Evolutionary conservation across 92 coral and sea anemone species (phyloP), one percentile per base, ranked within the genome.

Genomic region (Palythoa grandis): DNA sequence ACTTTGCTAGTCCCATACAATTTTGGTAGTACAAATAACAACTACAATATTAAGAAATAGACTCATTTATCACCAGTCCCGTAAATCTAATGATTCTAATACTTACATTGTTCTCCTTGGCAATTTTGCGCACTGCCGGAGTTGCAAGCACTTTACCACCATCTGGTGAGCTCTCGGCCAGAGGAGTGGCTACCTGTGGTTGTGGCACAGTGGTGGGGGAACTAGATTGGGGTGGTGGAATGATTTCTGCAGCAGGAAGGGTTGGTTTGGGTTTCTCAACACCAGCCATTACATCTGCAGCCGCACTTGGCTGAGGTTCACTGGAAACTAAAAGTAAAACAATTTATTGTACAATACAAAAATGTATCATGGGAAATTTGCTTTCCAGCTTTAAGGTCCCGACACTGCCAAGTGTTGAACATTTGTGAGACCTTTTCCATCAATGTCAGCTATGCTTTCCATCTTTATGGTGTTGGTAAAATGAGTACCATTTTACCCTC

Each of bases 51-150:
- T n/a, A n/a, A n/a, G n/a, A n/a, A n/a, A n/a, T n/a, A n/a, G n/a
- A n/a, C n/a, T n/a, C n/a, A n/a, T n/a, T n/a, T n/a, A n/a, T n/a
- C n/a, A n/a, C n/a, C n/a, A n/a, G n/a, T n/a, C 35, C 35, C 1
- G 35, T 29, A 29, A 29, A 29, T 1, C 0, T 24, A 5, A 8
- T 3, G 8, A 14, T 10, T 52, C 11, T 7, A 43, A 67, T 61
- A 12, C 95, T 76, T 88, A 95, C 99, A 58, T 92, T 91, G 74
- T 93, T 60, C 24, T 95, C 97, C 93, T 92, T 92, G 39, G 98
- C 98, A 71, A 97, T 93, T 89, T 89, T 97, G 48, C 99, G 93
- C 35, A 97, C 99, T 35, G 99, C 98, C 3, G 99, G 99, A 0
- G 99, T 95, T 5, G 99, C 95, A 24, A 95, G 48, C 23, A 88